Conservation (phyloP, 2,797 vertebrate species). For the Etheostoma nigrum region DNA sequence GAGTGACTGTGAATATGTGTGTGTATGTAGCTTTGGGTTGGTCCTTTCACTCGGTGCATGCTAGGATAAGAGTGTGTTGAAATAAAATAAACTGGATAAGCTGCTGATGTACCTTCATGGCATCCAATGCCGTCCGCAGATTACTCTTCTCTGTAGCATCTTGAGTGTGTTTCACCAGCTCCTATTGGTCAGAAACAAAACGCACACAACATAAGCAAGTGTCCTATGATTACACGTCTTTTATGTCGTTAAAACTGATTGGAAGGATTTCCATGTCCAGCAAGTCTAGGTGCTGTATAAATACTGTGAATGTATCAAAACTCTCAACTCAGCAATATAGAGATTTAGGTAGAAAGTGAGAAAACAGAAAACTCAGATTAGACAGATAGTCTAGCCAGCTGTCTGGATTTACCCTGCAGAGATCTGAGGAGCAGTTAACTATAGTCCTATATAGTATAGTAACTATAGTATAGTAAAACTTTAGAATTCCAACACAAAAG, state of each 20-base stretch:
- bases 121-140: slow-evolving; percentile 91
- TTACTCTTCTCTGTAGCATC: slow-evolving; percentile 91
- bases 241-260: not conserved
- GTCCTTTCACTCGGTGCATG: not conserved
- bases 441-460: no score
- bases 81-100: not conserved
- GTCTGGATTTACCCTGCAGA: no score
- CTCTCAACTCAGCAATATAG: no score
- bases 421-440: no score
- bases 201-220: not conserved
- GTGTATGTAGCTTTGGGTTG: not conserved
- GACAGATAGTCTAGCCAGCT: no score
- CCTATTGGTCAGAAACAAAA: slow-evolving; percentile 81
- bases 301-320: no score
- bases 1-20: not conserved
- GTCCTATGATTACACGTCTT: not conserved
- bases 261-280: not conserved
- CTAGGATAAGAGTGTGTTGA: not conserved
- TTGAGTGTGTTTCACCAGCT: slow-evolving; percentile 95
- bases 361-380: no score
- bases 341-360: no score
- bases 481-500: no score
- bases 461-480: no score
- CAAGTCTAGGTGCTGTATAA: no score
- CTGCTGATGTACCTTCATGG: slow-evolving; percentile 91